Conservation (phyloP, 2,888 invertebrate genomes). For the Zeuzera pyrina region DNA sequence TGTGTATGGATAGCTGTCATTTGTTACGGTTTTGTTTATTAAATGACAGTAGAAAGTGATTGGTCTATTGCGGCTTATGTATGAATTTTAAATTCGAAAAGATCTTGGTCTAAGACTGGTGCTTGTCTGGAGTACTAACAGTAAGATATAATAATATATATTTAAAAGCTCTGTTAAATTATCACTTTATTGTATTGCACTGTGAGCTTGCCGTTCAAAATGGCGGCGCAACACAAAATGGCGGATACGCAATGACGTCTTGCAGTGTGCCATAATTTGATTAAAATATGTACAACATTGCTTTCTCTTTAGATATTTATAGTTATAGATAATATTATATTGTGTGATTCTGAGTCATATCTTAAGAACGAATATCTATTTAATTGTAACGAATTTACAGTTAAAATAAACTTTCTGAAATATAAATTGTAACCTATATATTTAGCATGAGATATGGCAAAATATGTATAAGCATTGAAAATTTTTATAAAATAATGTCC, state of each 20-base stretch:
- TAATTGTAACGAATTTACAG: background rate
- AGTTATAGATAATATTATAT: constrained; percentile 6
- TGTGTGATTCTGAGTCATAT: constrained; percentile 36
- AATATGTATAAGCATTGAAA: too few relatives aligned
- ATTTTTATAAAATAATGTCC: too few relatives aligned
- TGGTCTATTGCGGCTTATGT: too few relatives aligned
- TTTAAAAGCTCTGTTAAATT: background rate
- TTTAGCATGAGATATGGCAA: too few relatives aligned
- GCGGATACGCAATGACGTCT: background rate
- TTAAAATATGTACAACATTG: background rate
- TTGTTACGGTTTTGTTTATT: too few relatives aligned
- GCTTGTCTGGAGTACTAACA: constrained; percentile 23
- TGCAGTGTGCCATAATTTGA: background rate
- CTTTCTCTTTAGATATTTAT: constrained; percentile 7
- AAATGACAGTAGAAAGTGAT: too few relatives aligned
- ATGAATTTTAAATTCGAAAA: too few relatives aligned
- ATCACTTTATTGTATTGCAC: background rate
- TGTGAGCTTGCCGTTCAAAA: background rate
- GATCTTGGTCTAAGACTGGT: constrained; percentile 1
- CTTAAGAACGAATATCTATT: constrained; percentile 18
- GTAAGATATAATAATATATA: constrained; percentile 19
- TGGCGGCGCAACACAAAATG: background rate
- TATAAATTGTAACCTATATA: background rate
- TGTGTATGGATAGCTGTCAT: too few relatives aligned
- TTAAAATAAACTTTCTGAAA: background rate